phyloP scores from a whole-genome alignment of 2,888 invertebrate species.

The Mythimna ferrago region DNA sequence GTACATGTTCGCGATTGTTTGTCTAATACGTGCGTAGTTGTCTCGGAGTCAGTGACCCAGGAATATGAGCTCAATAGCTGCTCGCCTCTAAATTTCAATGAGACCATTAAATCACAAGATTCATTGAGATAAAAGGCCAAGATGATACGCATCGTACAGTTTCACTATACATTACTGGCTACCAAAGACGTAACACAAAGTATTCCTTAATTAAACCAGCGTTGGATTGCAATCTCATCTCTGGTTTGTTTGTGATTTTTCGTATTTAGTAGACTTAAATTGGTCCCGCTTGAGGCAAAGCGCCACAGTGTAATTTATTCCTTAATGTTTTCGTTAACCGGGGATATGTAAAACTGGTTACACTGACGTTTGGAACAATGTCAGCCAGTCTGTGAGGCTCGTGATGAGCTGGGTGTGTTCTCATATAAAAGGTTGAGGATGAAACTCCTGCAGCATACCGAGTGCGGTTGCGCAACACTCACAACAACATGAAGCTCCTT shows the following conservation, averaged over 20 bases:
- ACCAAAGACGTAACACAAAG: neutral
- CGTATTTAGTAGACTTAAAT: neutral
- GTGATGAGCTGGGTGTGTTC: conserved; percentile 46
- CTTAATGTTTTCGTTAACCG: conserved; percentile 22
- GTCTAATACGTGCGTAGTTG: neutral
- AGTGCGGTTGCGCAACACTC: conserved; percentile 54
- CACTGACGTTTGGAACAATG: conserved; percentile 40
- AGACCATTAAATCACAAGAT: conserved; percentile 10
- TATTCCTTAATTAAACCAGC: neutral
- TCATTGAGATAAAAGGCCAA: conserved; percentile 1
- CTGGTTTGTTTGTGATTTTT: conserved; percentile 14
- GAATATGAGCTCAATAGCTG: conserved; percentile 10
- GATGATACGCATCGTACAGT: conserved; percentile 6
- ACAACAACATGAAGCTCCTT: conserved; percentile 75
- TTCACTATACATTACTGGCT: conserved; percentile 19
- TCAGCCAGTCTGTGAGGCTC: conserved; percentile 53
- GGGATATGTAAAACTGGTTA: conserved; percentile 34
- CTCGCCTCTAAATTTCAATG: conserved; percentile 53
- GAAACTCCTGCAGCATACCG: conserved; percentile 59
- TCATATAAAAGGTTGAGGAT: conserved; percentile 74
- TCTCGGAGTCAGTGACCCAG: conserved; percentile 42
- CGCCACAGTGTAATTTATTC: conserved; percentile 52
- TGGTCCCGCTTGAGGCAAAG: conserved; percentile 2
- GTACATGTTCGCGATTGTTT: neutral
- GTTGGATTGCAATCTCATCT: neutral